These are phyloP conservation scores for Chelonoidis abingdonii DNA, from an alignment of 2,113 vertebrate species.

Conservation along the genomic window DNA sequence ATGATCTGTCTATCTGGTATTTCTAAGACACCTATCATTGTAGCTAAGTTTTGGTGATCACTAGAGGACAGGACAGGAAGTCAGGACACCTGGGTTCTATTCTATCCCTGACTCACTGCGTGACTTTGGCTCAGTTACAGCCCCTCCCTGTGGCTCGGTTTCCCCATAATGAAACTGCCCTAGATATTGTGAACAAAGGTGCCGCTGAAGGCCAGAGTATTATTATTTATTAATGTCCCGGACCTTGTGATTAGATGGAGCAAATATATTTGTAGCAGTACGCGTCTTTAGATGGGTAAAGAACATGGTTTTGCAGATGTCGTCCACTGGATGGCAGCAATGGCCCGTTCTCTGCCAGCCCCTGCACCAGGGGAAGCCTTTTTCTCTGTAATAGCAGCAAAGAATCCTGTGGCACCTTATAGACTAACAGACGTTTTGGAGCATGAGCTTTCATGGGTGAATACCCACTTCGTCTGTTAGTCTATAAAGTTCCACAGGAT, in stretches of 20 bases:
- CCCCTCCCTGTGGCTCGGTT: not conserved
- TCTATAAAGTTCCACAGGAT: too few species aligned
- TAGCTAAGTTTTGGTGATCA: not conserved
- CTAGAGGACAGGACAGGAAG: not conserved
- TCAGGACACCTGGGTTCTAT: not conserved
- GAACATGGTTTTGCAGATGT: not conserved
- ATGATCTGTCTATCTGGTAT: not conserved
- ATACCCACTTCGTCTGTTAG: too few species aligned
- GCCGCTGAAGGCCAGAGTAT: not conserved
- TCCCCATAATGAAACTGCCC: not conserved
- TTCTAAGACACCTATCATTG: too few species aligned
- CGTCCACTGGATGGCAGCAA: not conserved
- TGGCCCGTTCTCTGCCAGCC: not conserved
- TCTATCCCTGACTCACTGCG: not conserved
- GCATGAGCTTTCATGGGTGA: too few species aligned
- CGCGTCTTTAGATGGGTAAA: not conserved
- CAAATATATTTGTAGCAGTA: not conserved
- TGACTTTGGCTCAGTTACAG: not conserved
- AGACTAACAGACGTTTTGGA: too few species aligned
- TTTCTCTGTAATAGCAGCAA: not conserved
- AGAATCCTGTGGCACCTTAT: too few species aligned
- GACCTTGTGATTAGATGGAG: not conserved
- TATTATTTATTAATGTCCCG: not conserved
- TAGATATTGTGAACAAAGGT: not conserved
- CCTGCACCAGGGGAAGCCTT: not conserved